phyloP scores from a whole-genome alignment of 2,888 invertebrate genomes.

The Hirudinaria manillensis region DNA sequence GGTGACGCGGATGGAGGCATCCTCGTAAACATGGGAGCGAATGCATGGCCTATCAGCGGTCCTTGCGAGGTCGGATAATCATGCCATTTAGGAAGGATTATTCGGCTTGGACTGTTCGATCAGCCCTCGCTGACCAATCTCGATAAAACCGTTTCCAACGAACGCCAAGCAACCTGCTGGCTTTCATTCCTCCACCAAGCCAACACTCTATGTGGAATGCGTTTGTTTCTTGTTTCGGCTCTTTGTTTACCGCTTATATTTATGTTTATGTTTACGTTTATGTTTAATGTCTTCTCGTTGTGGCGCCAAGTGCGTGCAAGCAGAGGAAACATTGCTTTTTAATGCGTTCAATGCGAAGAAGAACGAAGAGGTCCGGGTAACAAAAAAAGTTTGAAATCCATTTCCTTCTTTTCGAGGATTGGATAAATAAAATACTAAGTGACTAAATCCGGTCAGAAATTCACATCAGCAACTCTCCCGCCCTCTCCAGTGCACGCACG shows the following conservation, averaged over 20 bases:
- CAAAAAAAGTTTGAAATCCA: too few relatives aligned
- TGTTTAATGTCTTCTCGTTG: too few relatives aligned
- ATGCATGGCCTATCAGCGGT: slow-evolving; percentile 1
- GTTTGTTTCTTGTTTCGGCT: not conserved
- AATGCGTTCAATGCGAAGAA: too few relatives aligned
- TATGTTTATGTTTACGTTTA: not conserved
- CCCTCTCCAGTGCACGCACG: not conserved
- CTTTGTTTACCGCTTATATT: not conserved
- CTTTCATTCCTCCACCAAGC: too few relatives aligned
- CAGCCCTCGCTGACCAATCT: slow-evolving; percentile 29
- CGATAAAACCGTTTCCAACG: slow-evolving; percentile 26
- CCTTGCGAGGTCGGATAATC: slow-evolving; percentile 27
- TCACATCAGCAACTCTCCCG: not conserved
- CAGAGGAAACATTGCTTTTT: too few relatives aligned
- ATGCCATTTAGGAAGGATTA: slow-evolving; percentile 32
- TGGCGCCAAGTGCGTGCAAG: too few relatives aligned
- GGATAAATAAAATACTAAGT: too few relatives aligned
- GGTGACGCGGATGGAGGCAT: not conserved
- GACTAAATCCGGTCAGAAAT: too few relatives aligned
- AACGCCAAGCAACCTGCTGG: too few relatives aligned
- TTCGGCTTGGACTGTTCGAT: slow-evolving; percentile 29
- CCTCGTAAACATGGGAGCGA: not conserved
- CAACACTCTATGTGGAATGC: not conserved
- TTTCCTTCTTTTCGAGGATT: too few relatives aligned
- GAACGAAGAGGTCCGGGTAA: too few relatives aligned